A percentile compares a stretch with the other conserved stretches of the same genome.
Conservation (phyloP, 1,140 invertebrate species). For the Eurytemora carolleeae region DNA sequence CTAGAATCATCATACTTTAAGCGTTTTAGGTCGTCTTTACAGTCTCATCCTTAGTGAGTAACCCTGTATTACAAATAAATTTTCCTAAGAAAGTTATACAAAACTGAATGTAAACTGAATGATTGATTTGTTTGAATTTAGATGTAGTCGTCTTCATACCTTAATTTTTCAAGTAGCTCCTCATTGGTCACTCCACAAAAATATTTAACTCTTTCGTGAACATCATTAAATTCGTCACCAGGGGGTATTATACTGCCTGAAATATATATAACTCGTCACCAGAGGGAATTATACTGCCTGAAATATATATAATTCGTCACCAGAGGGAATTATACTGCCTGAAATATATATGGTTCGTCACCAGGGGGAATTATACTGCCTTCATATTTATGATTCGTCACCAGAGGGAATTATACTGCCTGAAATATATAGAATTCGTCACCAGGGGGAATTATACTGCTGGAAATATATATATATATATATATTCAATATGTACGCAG, state of each 20-base stretch:
- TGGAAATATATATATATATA: neutral
- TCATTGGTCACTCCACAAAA: neutral
- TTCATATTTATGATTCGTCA: neutral
- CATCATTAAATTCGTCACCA: neutral
- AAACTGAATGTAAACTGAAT: too few species aligned
- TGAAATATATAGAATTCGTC: neutral
- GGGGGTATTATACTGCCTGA: neutral
- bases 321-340: neutral
- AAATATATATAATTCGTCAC: neutral
- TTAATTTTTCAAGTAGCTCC: neutral
- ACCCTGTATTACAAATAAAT: too few species aligned
- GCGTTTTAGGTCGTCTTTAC: too few species aligned
- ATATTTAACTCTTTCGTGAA: neutral
- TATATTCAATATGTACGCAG: too few species aligned
- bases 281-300: neutral
- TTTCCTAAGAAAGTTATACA: too few species aligned
- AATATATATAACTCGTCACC: neutral
- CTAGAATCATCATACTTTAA: too few species aligned
- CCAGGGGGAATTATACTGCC: neutral
- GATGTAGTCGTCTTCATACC: too few species aligned
- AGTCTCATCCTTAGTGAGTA: too few species aligned
- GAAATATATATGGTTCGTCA: neutral
- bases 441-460: neutral
- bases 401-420: neutral
- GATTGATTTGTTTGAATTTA: too few species aligned